phyloP scores from a whole-genome alignment of 2,113 vertebrate genomes.

The Sclerurus mexicanus region DNA sequence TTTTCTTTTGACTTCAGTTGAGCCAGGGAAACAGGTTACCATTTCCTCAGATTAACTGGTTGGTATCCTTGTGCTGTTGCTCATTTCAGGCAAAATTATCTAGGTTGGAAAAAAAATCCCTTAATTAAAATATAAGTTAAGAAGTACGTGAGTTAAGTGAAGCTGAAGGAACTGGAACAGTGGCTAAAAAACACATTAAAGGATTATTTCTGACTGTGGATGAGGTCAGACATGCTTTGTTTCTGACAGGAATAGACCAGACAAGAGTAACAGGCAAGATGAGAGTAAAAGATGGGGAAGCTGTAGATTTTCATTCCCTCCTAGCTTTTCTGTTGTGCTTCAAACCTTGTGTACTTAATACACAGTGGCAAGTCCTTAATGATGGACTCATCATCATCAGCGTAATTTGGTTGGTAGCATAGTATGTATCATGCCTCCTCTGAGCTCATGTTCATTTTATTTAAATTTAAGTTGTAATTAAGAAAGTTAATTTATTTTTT shows the following conservation, averaged over 20 bases:
- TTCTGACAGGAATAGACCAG: neutral
- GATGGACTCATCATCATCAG: neutral
- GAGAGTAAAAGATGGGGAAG: neutral
- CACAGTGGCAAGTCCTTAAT: neutral
- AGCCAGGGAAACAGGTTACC: neutral
- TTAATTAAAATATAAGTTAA: conserved; percentile 46
- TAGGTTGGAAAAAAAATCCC: neutral
- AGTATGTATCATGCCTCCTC: neutral
- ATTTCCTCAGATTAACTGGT: neutral
- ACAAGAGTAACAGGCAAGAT: neutral
- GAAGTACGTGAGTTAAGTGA: neutral
- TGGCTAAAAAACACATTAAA: conserved; percentile 40
- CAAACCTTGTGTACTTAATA: neutral
- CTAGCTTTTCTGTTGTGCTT: conserved; percentile 1
- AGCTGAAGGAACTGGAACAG: conserved; percentile 32
- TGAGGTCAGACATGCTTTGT: conserved; percentile 48
- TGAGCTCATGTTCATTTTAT: neutral
- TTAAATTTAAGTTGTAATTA: conserved; percentile 4
- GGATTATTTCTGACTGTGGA: conserved; percentile 31
- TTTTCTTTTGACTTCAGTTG: neutral
- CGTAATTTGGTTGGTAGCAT: neutral
- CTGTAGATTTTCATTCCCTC: neutral
- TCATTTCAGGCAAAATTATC: conserved; percentile 11
- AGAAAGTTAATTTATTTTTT: conserved; percentile 7
- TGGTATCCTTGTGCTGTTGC: neutral